phyloP scores from a whole-genome alignment of 2,888 invertebrate genomes.

The Acronicta aceris region DNA sequence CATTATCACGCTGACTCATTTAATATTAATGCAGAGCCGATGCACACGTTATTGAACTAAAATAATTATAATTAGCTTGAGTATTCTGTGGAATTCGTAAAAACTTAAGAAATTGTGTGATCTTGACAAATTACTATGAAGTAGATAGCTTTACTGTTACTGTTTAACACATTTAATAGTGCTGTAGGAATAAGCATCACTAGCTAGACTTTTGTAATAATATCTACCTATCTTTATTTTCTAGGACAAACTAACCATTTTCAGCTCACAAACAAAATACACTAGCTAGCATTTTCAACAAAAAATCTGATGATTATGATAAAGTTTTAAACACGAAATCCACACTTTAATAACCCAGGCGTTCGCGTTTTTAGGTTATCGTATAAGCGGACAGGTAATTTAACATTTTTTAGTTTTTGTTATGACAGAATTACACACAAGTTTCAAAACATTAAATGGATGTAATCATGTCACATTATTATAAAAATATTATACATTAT shows the following conservation, averaged over 20 bases:
- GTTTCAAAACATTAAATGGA: slow-evolving; percentile 23
- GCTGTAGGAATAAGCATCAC: too few species aligned
- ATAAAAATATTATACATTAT: slow-evolving; percentile 2
- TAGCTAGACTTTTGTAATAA: too few species aligned
- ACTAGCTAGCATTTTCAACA: too few species aligned
- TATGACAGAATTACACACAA: slow-evolving; percentile 15
- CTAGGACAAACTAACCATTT: too few species aligned
- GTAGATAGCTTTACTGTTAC: too few species aligned
- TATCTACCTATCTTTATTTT: too few species aligned
- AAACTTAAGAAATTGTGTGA: not conserved
- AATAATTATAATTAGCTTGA: not conserved
- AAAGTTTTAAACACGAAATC: not conserved
- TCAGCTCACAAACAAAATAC: too few species aligned
- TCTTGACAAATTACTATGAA: too few species aligned
- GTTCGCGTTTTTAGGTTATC: slow-evolving; percentile 6
- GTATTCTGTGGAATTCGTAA: not conserved
- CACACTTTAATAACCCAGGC: not conserved
- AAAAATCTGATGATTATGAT: not conserved
- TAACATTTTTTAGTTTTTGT: slow-evolving; percentile 4
- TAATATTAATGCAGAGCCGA: slow-evolving; percentile 35
- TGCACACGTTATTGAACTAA: slow-evolving; percentile 15
- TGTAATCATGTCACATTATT: slow-evolving; percentile 16
- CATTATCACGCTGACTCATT: slow-evolving; percentile 45
- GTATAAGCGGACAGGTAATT: not conserved
- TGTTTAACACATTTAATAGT: too few species aligned